Evolutionary conservation across 2,888 invertebrate genomes (phyloP).

Genomic region (Parthenolecanium corni): DNA sequence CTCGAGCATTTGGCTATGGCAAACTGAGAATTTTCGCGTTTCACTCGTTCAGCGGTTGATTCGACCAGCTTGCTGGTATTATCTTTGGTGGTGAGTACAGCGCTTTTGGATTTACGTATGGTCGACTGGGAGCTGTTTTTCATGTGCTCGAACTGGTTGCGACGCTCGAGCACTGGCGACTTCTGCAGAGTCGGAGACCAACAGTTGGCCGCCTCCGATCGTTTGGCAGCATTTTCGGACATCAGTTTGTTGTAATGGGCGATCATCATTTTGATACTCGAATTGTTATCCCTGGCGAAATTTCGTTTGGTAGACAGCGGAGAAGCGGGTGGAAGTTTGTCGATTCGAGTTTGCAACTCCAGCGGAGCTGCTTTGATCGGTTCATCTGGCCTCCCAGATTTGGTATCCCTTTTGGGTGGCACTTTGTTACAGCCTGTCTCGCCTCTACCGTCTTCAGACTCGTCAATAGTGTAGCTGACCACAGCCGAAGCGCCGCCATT

Average conservation of each 20-base stretch:
- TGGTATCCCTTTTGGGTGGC: too few relatives aligned
- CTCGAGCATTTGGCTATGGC: conserved; percentile 40
- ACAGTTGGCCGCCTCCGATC: conserved; percentile 16
- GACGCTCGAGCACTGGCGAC: conserved; percentile 21
- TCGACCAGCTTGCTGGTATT: not conserved
- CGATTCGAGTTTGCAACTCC: conserved; percentile 1
- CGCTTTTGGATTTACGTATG: conserved; percentile 56
- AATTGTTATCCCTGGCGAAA: conserved; percentile 35
- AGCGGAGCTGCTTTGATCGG: not conserved
- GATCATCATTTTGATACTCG: conserved; percentile 58
- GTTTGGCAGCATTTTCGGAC: conserved; percentile 35
- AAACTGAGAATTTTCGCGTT: conserved; percentile 21
- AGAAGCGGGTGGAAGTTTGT: conserved; percentile 12
- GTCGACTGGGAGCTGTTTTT: conserved; percentile 40
- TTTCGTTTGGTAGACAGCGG: conserved; percentile 5
- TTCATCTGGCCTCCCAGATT: conserved; percentile 5
- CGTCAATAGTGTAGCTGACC: conserved; percentile 42
- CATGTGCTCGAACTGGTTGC: conserved; percentile 36
- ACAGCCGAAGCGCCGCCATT: conserved; percentile 45
- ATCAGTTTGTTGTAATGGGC: conserved; percentile 55
- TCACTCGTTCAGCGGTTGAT: not conserved
- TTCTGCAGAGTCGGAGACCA: conserved; percentile 11
- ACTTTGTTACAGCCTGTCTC: not conserved
- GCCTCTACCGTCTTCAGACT: conserved; percentile 33
- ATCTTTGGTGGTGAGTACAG: conserved; percentile 39